Percentiles rank a stretch among this genome's conserved stretches.
Conservation (phyloP, 2,888 invertebrate genomes). For the Galerucella calmariensis region DNA sequence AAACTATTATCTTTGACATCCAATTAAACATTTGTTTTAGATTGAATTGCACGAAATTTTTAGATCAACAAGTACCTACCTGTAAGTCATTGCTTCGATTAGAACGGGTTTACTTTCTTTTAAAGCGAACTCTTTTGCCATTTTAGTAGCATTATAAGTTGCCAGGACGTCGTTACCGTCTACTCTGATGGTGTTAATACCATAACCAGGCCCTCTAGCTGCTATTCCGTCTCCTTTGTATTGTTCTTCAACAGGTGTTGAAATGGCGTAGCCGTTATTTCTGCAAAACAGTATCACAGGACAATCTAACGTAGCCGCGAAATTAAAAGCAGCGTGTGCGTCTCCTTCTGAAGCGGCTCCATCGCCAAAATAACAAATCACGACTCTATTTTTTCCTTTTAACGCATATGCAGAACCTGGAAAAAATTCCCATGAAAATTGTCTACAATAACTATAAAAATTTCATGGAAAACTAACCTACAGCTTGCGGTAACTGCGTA, state of each 20-base stretch:
- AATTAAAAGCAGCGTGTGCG: constrained; percentile 98
- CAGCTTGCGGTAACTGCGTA: constrained; percentile 98
- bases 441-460: background rate
- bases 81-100: constrained; percentile 97
- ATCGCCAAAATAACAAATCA: constrained; percentile 88
- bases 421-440: background rate
- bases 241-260: constrained; percentile 93
- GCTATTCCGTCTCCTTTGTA: constrained; percentile 97
- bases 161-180: constrained; percentile 98
- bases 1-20: too few species aligned
- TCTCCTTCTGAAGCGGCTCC: constrained; percentile 99
- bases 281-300: constrained; percentile 96
- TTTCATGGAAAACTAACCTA: constrained; percentile 53
- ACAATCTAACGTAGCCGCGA: constrained; percentile 94
- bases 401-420: constrained; percentile 92
- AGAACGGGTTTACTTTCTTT: constrained; percentile 87
- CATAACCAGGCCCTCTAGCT: constrained; percentile 89
- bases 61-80: constrained; percentile 68
- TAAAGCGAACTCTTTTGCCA: constrained; percentile 79
- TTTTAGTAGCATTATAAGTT: constrained; percentile 87
- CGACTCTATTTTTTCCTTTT: constrained; percentile 74
- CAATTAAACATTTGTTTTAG: too few species aligned
- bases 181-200: constrained; percentile 87
- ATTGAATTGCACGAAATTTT: background rate
- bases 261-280: constrained; percentile 99